Base-by-base conservation (phyloP, 2,113 vertebrate genomes). In the Toxostoma redivivum region DNA sequence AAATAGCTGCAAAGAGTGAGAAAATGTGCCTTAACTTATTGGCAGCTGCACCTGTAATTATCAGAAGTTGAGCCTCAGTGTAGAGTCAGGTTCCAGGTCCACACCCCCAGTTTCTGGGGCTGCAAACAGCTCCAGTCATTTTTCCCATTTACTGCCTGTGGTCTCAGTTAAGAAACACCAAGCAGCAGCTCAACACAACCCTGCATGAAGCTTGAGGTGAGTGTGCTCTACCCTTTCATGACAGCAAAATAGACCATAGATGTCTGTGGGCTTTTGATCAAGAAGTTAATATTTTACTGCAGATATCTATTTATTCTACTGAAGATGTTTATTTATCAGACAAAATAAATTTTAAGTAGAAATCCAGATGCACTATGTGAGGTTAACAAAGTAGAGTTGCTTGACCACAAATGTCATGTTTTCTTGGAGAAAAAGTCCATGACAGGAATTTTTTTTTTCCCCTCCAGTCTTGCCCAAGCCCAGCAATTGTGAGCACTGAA, bases 41-140 rank as follows among this genome's bases (percentile, higher is more conserved):
- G 86, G 80, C 74, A 87, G 66, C 31, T 84, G 58, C 72, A 78
- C 88, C 93, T 97, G 65, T 85, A 89, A 64, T 91, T 83, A 56
- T 54, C 70, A 89, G 90, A 87, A 95, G 84, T 11, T 65, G 86
- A 94, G 53, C 67, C 69, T 28, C 50, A 5, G 58, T 14, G 4
- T 3, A 79, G 60, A 97, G 62, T 95, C 62, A 84, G 64, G 71
- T 91, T 84, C 61, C 86, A 86, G 58, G 51, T 64, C 69, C 40
- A 23, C 3, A 4, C 71, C 22, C 65, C 69, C 62, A 83, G 64
- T 86, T 91, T 71, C 72, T 73, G 27, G 27, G 20, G 18, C 21
- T 94, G 73, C 70, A 93, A 74, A 86, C 61, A 70, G 37, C 38
- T 88, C 74, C 65, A 40, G 42, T 44, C 4, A 6, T 31, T 87